phyloP scores from a whole-genome alignment of 2,888 invertebrate species.

The Heliconius ethilla region DNA sequence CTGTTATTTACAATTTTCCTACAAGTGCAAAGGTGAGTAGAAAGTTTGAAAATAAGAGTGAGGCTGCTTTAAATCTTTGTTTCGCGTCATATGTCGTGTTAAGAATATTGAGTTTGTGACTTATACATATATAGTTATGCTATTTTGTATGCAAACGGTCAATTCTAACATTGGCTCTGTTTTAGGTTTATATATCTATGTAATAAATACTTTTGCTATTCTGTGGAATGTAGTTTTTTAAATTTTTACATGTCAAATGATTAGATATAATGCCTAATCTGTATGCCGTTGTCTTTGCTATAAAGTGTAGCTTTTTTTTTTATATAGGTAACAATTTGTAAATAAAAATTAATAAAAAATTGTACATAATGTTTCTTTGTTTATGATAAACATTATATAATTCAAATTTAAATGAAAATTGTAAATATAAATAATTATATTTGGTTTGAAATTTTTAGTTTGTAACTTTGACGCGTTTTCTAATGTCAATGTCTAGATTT shows the following conservation, averaged over 20 bases:
- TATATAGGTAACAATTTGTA: background rate
- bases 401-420: background rate
- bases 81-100: background rate
- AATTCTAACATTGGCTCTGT: background rate
- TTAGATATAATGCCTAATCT: background rate
- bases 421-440: background rate
- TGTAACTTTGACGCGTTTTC: conserved; percentile 5
- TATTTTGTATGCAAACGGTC: background rate
- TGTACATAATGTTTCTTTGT: background rate
- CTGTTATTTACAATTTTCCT: too few relatives aligned
- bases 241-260: background rate
- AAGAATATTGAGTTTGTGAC: conserved; percentile 1
- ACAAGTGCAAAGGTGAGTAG: background rate
- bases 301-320: background rate
- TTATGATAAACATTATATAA: background rate
- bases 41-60: conserved; percentile 1
- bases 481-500: conserved; percentile 1
- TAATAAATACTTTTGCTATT: background rate
- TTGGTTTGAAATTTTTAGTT: background rate
- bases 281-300: background rate
- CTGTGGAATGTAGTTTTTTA: background rate
- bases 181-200: background rate
- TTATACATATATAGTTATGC: background rate
- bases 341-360: background rate
- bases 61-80: background rate